phyloP scores from a whole-genome alignment of 2,113 vertebrate genomes.

The Picathartes gymnocephalus region DNA sequence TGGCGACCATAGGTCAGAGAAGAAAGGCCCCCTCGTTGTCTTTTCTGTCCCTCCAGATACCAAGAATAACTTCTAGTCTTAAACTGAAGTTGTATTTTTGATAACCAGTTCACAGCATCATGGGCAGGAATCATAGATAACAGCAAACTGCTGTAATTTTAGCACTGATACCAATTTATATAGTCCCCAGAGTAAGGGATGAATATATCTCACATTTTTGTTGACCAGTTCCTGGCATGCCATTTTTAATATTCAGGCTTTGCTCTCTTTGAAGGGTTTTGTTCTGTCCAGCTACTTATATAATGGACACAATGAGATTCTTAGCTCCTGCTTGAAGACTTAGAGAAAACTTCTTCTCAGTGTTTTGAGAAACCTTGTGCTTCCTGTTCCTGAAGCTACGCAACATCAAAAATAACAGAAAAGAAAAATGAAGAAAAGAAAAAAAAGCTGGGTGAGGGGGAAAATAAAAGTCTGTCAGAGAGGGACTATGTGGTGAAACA shows the following conservation, averaged over 20 bases:
- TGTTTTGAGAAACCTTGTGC: neutral
- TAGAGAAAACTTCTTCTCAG: neutral
- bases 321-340: neutral
- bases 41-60: neutral
- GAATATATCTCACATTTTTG: neutral
- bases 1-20: neutral
- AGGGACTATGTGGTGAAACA: neutral
- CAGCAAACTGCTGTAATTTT: neutral
- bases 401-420: neutral
- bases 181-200: neutral
- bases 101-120: neutral
- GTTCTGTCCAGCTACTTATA: neutral
- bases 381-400: neutral
- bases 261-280: neutral
- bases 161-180: neutral
- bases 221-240: neutral
- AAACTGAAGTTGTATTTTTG: neutral
- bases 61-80: neutral
- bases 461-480: neutral
- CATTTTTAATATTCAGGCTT: neutral
- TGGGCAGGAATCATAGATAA: neutral
- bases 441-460: accelerated
- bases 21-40: neutral
- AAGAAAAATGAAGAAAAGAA: neutral
- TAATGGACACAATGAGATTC: neutral